Evolutionary conservation across 2,797 vertebrate species (phyloP).

Genomic region (Sebastes oblongus): DNA sequence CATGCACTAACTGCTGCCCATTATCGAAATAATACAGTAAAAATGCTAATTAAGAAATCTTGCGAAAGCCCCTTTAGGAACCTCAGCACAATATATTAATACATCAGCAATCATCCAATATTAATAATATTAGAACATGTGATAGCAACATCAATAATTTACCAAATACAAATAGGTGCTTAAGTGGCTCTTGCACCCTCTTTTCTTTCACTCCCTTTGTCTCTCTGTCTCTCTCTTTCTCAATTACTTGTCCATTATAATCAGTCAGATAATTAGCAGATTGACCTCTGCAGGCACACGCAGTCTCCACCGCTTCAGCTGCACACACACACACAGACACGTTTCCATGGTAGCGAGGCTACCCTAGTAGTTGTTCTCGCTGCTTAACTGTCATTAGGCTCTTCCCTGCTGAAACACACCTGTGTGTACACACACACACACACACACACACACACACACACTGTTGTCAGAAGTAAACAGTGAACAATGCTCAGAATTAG

Average conservation of each 20-base stretch:
- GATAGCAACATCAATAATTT: too few relatives aligned
- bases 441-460: neutral
- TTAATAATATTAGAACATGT: too few relatives aligned
- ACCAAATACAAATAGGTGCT: too few relatives aligned
- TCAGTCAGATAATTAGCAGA: slow-evolving; percentile 48
- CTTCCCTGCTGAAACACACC: neutral
- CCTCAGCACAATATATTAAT: neutral
- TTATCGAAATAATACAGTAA: too few relatives aligned
- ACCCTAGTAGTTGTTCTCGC: neutral
- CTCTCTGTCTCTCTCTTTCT: neutral
- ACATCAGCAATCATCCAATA: too few relatives aligned
- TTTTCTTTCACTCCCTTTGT: neutral
- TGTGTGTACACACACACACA: neutral
- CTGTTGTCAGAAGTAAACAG: neutral
- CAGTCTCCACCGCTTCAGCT: neutral
- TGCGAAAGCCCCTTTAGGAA: neutral
- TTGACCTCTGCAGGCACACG: slow-evolving; percentile 35
- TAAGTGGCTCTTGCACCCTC: neutral
- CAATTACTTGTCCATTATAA: slow-evolving; percentile 39
- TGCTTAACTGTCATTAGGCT: slow-evolving; percentile 2
- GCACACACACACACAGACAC: neutral
- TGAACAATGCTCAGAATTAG: neutral
- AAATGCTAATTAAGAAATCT: neutral
- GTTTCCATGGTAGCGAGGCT: slow-evolving; percentile 43
- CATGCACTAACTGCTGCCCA: too few relatives aligned